Evolutionary conservation across 2,888 invertebrate genomes (phyloP).

Genomic region (Folsomia manolachei): DNA sequence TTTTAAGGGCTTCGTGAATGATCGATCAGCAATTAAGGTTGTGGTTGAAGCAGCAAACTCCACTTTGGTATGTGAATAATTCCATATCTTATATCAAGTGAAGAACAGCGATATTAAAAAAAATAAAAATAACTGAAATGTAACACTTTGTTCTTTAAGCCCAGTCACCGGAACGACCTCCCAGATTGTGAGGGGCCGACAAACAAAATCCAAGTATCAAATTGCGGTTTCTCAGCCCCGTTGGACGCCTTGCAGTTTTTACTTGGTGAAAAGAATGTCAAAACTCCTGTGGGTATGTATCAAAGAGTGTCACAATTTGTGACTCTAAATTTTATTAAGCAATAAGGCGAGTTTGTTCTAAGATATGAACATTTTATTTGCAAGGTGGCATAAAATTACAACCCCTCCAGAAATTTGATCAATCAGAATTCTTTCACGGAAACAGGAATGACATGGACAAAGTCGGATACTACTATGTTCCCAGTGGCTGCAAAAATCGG

Average conservation of each 20-base stretch:
- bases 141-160: conserved; percentile 6
- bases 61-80: conserved; percentile 24
- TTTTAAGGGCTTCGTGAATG: conserved; percentile 30
- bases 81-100: no score
- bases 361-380: neutral
- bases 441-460: conserved; percentile 34
- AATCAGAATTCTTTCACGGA: conserved; percentile 35
- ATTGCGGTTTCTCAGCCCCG: conserved; percentile 30
- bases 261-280: conserved; percentile 5
- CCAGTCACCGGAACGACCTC: conserved; percentile 23
- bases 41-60: conserved; percentile 28
- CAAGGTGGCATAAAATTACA: conserved; percentile 17
- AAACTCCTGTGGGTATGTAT: neutral
- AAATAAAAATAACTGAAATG: neutral
- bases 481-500: conserved; percentile 25
- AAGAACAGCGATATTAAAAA: neutral
- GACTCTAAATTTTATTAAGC: no score
- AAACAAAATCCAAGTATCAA: conserved; percentile 16
- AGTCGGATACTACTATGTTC: conserved; percentile 40
- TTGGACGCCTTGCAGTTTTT: conserved; percentile 26
- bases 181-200: conserved; percentile 20
- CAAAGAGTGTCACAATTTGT: no score
- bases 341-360: neutral
- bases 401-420: conserved; percentile 37
- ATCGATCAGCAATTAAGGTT: conserved; percentile 15